These are phyloP conservation scores for Tonatia bakeri DNA, from an alignment of 2,113 vertebrate species.

Conservation along the genomic window DNA sequence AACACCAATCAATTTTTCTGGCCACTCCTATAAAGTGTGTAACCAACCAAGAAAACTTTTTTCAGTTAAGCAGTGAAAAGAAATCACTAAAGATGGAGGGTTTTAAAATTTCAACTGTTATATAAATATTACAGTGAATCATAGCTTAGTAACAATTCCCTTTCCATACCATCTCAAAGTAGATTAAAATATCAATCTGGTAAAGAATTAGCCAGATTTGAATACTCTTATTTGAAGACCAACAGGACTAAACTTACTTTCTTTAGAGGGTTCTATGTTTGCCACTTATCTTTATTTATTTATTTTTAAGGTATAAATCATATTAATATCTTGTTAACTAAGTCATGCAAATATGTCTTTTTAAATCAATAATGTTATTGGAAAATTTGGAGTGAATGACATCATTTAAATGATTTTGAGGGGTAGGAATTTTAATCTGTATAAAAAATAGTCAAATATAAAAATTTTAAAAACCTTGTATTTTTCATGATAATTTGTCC, in stretches of 20 bases:
- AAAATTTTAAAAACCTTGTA: not conserved
- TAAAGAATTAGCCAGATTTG: not conserved
- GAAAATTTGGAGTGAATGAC: not conserved
- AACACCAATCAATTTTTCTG: not conserved
- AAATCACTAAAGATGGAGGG: not conserved
- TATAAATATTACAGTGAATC: not conserved
- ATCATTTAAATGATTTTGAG: not conserved
- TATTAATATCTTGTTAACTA: not conserved
- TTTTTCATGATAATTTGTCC: not conserved
- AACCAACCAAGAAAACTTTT: not conserved
- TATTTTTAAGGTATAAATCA: not conserved
- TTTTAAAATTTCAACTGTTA: not conserved
- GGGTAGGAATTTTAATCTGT: not conserved
- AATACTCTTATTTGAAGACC: not conserved
- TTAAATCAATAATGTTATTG: not conserved
- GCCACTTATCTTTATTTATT: not conserved
- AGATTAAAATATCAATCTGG: not conserved
- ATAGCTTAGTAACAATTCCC: not conserved
- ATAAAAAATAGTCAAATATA: not conserved
- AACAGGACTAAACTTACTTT: not conserved
- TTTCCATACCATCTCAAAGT: not conserved
- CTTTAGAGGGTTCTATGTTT: not conserved
- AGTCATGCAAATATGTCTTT: not conserved
- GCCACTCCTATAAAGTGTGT: not conserved
- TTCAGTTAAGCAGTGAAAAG: not conserved